These are phyloP conservation scores for Brachionus plicatilis DNA, from an alignment of 1,140 invertebrate species.

Conservation along the genomic window DNA sequence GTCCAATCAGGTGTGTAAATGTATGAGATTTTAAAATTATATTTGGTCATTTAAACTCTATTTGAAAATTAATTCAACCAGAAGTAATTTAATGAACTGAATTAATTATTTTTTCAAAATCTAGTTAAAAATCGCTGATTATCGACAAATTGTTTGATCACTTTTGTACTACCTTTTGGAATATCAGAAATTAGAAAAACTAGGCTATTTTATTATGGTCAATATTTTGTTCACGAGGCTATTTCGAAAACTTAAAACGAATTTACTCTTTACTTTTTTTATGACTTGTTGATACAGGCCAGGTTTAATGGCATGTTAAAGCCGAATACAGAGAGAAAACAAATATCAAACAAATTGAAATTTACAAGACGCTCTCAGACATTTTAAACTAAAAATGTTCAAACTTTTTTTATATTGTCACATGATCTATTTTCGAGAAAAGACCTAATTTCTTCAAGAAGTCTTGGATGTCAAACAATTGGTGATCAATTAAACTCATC, in stretches of 20 bases:
- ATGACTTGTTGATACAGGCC: slow-evolving; percentile 1
- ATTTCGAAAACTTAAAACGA: neutral
- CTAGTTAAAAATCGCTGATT: slow-evolving; percentile 7
- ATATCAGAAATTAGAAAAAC: slow-evolving; percentile 4
- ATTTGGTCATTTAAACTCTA: neutral
- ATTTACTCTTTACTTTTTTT: neutral
- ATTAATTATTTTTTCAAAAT: neutral
- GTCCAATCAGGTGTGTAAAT: slow-evolving; percentile 2
- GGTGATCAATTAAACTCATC: slow-evolving; percentile 21
- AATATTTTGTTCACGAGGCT: neutral
- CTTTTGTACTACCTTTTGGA: neutral
- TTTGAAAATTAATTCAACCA: neutral
- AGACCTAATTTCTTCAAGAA: neutral
- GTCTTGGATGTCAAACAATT: slow-evolving; percentile 9
- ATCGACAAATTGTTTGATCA: slow-evolving; percentile 1
- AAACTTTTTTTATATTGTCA: neutral
- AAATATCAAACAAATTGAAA: slow-evolving; percentile 19
- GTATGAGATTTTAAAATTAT: neutral
- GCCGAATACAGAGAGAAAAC: neutral
- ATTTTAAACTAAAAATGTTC: neutral
- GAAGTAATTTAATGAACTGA: slow-evolving; percentile 15
- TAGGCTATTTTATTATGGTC: slow-evolving; percentile 14
- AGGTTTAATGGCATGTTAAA: neutral
- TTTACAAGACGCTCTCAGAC: slow-evolving; percentile 1
- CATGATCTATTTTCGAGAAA: slow-evolving; percentile 9